Evolutionary conservation across 2,888 invertebrate species (phyloP).

Genomic region (Syrphus vitripennis): DNA sequence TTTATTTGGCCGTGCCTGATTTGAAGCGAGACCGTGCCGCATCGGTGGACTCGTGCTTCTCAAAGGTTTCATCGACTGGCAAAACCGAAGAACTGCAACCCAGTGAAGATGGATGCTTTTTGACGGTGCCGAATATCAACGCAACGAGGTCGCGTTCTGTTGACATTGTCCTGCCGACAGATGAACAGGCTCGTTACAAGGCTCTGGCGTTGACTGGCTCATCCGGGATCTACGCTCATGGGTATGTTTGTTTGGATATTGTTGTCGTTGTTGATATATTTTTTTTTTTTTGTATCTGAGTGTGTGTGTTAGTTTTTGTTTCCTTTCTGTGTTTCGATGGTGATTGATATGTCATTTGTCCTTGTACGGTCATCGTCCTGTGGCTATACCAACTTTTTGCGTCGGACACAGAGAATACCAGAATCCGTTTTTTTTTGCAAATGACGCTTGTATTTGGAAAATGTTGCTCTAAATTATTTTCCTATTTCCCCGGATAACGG

Average conservation of each 20-base stretch:
- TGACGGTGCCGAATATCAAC: slow-evolving; percentile 87
- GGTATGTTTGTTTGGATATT: slow-evolving; percentile 75
- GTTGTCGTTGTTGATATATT: slow-evolving; percentile 33
- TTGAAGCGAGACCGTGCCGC: slow-evolving; percentile 92
- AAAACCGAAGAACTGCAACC: slow-evolving; percentile 87
- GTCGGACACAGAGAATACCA: not conserved
- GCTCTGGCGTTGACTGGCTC: slow-evolving; percentile 88
- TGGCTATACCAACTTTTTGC: slow-evolving; percentile 18
- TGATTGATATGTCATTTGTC: slow-evolving; percentile 53
- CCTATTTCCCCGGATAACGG: not conserved
- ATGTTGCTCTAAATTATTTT: not conserved
- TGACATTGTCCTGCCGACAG: slow-evolving; percentile 93
- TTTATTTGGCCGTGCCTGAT: slow-evolving; percentile 91
- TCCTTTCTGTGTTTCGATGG: slow-evolving; percentile 27
- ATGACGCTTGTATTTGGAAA: slow-evolving; percentile 4
- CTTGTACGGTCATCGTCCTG: not conserved
- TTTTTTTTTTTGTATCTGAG: slow-evolving; percentile 15
- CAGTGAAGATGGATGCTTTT: slow-evolving; percentile 83
- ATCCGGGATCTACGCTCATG: slow-evolving; percentile 75
- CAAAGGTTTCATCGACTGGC: slow-evolving; percentile 87
- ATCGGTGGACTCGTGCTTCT: slow-evolving; percentile 93
- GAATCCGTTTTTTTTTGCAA: not conserved
- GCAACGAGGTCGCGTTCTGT: slow-evolving; percentile 90
- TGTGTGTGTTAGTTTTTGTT: slow-evolving; percentile 6
- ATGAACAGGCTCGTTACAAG: slow-evolving; percentile 92